Evolutionary conservation across 2,113 vertebrate genomes (phyloP).

Genomic region (Rhodinocichla rosea): DNA sequence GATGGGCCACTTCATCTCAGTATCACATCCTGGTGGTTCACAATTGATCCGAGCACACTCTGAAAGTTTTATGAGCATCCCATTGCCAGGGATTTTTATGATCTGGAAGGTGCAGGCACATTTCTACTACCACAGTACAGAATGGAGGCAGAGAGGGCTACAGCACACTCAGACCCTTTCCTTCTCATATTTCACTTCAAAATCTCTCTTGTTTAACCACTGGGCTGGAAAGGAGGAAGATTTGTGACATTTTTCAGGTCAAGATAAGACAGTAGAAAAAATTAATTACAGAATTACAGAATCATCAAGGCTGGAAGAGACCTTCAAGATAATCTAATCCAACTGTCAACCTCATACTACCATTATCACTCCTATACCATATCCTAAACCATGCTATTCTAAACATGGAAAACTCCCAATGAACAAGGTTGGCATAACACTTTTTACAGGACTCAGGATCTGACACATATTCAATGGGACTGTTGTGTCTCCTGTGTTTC

Average conservation of each 20-base stretch:
- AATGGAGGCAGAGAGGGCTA: background rate
- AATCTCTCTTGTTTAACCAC: background rate
- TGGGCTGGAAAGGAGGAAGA: background rate
- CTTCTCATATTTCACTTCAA: background rate
- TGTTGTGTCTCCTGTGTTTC: background rate
- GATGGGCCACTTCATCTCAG: background rate
- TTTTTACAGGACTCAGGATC: background rate
- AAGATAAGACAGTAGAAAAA: background rate
- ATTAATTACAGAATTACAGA: background rate
- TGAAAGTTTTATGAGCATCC: background rate
- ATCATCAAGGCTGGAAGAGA: background rate
- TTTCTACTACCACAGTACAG: background rate
- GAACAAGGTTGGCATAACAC: background rate
- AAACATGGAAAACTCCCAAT: background rate
- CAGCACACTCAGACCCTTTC: background rate
- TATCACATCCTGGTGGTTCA: background rate
- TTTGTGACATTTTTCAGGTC: background rate
- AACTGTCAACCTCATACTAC: background rate
- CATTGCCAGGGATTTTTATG: background rate
- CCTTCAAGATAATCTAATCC: background rate
- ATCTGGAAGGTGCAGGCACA: background rate
- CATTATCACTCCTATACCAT: background rate
- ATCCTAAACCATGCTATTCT: background rate
- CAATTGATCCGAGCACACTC: background rate
- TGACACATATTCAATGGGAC: background rate